phyloP scores from a whole-genome alignment of 2,888 invertebrate genomes.

The Drosophila bunnanda region DNA sequence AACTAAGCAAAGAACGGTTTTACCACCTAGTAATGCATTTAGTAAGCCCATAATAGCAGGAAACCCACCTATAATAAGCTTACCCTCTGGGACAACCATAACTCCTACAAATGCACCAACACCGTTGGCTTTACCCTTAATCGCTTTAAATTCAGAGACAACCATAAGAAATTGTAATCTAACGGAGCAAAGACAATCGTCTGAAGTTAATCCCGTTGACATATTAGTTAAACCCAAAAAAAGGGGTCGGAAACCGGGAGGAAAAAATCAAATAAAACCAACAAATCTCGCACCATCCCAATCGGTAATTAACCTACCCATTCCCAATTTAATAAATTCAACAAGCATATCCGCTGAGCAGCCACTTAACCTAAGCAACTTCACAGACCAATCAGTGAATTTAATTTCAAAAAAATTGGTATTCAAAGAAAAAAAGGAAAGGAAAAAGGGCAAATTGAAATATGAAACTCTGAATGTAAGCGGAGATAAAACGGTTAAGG shows the following conservation, averaged over 20 bases:
- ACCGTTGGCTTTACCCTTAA: background rate
- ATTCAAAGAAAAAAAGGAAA: slow-evolving; percentile 73
- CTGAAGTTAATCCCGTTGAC: slow-evolving; percentile 7
- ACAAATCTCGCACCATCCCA: background rate
- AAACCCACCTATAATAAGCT: slow-evolving; percentile 69
- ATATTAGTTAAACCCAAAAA: slow-evolving; percentile 76
- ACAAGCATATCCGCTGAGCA: slow-evolving; percentile 48
- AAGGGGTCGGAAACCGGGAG: slow-evolving; percentile 82
- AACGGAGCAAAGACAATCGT: background rate
- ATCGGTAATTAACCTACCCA: slow-evolving; percentile 3
- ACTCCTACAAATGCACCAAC: slow-evolving; percentile 73
- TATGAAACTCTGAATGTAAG: slow-evolving; percentile 20
- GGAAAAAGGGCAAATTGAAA: slow-evolving; percentile 68
- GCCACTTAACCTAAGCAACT: slow-evolving; percentile 54
- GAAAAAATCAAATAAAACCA: slow-evolving; percentile 69
- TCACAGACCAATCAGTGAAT: slow-evolving; percentile 1
- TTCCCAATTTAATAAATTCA: background rate
- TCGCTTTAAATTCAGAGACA: background rate
- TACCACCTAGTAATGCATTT: slow-evolving; percentile 21
- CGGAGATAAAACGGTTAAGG: background rate
- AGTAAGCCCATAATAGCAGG: slow-evolving; percentile 10
- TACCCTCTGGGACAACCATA: slow-evolving; percentile 84
- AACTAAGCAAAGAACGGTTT: slow-evolving; percentile 85
- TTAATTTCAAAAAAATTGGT: slow-evolving; percentile 12
- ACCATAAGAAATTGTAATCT: background rate